Conservation (phyloP, 2,888 invertebrate species). For the Apodemia duryi region DNA sequence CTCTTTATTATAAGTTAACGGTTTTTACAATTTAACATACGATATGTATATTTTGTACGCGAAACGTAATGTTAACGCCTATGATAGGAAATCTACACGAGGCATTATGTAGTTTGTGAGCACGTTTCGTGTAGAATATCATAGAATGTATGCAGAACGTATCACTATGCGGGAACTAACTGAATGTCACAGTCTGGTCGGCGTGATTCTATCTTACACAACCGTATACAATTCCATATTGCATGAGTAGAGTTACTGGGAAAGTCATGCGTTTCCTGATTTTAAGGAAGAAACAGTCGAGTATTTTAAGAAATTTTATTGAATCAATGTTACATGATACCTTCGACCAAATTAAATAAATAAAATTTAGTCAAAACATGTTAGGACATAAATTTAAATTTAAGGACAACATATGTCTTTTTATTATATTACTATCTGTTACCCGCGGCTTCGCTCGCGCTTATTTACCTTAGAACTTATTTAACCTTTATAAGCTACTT, state of each 20-base stretch:
- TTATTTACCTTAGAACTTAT: too few species aligned
- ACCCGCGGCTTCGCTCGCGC: too few species aligned
- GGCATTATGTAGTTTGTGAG: background rate
- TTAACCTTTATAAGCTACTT: too few species aligned
- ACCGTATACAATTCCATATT: background rate
- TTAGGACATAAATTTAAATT: too few species aligned
- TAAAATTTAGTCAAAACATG: too few species aligned
- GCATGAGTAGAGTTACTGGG: constrained; percentile 3
- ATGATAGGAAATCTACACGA: constrained; percentile 2
- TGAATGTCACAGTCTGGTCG: background rate
- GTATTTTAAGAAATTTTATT: too few species aligned
- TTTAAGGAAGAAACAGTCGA: background rate
- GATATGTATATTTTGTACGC: background rate
- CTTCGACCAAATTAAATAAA: too few species aligned
- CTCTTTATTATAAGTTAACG: too few species aligned
- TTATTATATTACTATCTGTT: too few species aligned
- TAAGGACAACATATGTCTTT: too few species aligned
- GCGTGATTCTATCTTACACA: constrained; percentile 4
- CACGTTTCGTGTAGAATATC: constrained; percentile 1
- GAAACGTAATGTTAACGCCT: background rate
- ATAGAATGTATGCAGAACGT: constrained; percentile 9
- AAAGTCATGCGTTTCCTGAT: constrained; percentile 4
- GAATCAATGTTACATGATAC: too few species aligned
- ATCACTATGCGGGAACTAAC: constrained; percentile 9
- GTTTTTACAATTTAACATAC: too few species aligned